These are phyloP conservation scores for Steinernema scapterisci DNA, from an alignment of 2,888 invertebrate species.

Conservation along the genomic window DNA sequence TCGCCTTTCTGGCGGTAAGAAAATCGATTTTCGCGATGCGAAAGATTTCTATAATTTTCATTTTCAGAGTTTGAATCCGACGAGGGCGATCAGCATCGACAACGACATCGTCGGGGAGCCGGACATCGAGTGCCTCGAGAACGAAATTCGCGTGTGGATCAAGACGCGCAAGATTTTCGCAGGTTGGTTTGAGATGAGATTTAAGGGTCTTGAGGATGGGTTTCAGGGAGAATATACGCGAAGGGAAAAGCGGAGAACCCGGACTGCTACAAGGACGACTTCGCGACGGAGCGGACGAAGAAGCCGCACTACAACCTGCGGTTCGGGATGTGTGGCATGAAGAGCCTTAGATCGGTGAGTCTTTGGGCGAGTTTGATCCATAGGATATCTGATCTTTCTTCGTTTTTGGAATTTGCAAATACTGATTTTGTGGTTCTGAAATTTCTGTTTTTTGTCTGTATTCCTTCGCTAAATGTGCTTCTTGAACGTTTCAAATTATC, in stretches of 20 bases:
- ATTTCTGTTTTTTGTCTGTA: no score
- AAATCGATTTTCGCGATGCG: background rate
- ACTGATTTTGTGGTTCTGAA: no score
- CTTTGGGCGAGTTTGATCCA: no score
- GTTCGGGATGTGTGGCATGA: slow-evolving; percentile 67
- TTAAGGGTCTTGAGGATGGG: background rate
- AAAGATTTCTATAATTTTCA: background rate
- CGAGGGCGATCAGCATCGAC: slow-evolving; percentile 57
- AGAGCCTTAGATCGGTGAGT: slow-evolving; percentile 65
- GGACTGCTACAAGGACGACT: slow-evolving; percentile 65
- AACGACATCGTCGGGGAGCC: slow-evolving; percentile 67
- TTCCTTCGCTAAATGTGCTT: no score
- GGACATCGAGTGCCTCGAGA: slow-evolving; percentile 67
- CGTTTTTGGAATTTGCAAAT: no score
- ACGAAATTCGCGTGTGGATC: slow-evolving; percentile 65
- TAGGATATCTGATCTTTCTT: no score
- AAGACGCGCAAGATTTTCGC: slow-evolving; percentile 66
- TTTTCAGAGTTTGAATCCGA: background rate
- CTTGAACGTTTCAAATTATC: no score
- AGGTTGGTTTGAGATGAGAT: slow-evolving; percentile 38
- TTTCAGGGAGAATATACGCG: slow-evolving; percentile 66
- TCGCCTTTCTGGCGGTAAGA: slow-evolving; percentile 6
- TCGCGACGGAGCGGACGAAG: slow-evolving; percentile 56
- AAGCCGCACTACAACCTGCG: slow-evolving; percentile 65
- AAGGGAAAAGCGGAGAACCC: slow-evolving; percentile 64